Evolutionary conservation across 2,113 vertebrate species (phyloP), one percentile per base, ranked within the genome.

Genomic region (Rana temporaria): DNA sequence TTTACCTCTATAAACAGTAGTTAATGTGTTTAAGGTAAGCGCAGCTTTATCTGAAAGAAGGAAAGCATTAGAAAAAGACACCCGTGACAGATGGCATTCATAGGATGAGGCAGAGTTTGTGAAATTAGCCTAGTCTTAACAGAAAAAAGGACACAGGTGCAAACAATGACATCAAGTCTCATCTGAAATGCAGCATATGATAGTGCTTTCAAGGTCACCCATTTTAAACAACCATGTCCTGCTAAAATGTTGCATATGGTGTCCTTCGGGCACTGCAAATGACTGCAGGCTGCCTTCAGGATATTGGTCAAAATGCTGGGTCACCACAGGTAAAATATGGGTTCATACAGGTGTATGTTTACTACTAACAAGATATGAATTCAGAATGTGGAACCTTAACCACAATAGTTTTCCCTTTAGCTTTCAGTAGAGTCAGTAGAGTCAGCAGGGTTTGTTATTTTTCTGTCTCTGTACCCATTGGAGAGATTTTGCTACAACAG

Each of bases 51-150:
- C 20, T 63, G 8, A 38, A 48, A 20, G 17, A 63, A 76, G 22
- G 34, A 24, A 48, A 38, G 19, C 56, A 56, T 48, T 42, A n/a
- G n/a, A 20, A 38, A n/a, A 34, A 34, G 57, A 38, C 56, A 76
- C 22, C n/a, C 9, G 6, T 56, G 30, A 63, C n/a, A 76, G 73
- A 76, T 76, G 22, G 60, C 34, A 64, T 42, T 64, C 20, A 52
- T 52, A 17, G 16, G 30, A 62, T 26, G 38, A 4, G 57, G 30
- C 56, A 20, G 56, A 48, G 72, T 75, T 52, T 52, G 73, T 6
- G 12, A 34, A 63, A 63, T 60, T 20, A 32, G 8, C 3, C 26
- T 16, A 57, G 24, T 73, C 22, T 19, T 17, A 30, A 30, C 20
- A 32, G 52, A 57, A 30, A 70, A 30, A 18, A 59, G 56, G 17